Evolutionary conservation across 2,113 vertebrate genomes (phyloP).

Genomic region (Anhinga rufa): DNA sequence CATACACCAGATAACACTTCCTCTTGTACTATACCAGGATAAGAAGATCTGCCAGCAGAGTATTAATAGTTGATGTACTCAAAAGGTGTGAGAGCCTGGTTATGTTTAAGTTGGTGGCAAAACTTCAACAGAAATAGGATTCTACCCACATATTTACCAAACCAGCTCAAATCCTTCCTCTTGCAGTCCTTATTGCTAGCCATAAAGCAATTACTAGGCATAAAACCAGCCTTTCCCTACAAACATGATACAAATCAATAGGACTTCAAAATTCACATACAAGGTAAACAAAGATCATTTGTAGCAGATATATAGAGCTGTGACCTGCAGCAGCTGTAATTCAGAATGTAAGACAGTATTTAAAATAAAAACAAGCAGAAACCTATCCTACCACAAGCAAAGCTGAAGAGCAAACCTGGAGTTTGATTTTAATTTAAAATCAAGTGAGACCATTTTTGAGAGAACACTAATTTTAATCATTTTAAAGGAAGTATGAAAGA

Average conservation of each 20-base stretch:
- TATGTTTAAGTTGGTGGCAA: background rate
- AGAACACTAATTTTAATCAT: background rate
- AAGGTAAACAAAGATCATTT: background rate
- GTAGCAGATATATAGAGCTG: background rate
- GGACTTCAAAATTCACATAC: background rate
- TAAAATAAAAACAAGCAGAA: background rate
- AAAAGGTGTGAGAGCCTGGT: background rate
- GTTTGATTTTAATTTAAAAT: background rate
- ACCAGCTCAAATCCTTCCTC: background rate
- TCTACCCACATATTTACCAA: background rate
- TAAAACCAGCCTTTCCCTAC: background rate
- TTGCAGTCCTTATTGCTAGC: background rate
- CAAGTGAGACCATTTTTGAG: background rate
- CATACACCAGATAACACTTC: background rate
- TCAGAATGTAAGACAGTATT: background rate
- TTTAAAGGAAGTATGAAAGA: background rate
- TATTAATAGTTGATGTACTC: background rate
- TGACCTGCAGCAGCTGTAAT: background rate
- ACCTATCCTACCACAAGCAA: background rate
- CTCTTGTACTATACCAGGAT: background rate
- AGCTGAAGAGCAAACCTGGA: background rate
- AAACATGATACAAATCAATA: background rate
- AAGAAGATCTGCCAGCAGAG: background rate
- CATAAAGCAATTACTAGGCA: background rate
- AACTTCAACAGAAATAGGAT: background rate